Evolutionary conservation across 1,140 invertebrate genomes (phyloP).

Genomic region (Cepaea nemoralis): DNA sequence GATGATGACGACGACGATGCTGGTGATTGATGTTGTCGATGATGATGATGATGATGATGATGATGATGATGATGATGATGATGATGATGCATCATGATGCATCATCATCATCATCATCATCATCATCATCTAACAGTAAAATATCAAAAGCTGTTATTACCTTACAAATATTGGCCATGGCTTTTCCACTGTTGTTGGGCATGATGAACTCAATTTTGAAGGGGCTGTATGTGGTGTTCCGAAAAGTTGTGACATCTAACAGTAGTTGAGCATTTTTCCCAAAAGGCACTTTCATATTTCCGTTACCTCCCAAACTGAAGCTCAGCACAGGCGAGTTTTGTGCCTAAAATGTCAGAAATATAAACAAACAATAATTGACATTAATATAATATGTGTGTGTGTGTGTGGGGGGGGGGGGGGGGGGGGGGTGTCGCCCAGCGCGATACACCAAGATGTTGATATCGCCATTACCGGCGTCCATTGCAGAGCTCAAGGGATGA

Average conservation of each 20-base stretch:
- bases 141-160: slow-evolving; percentile 14
- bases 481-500: too few relatives aligned
- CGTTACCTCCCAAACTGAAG: slow-evolving; percentile 43
- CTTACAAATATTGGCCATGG: slow-evolving; percentile 55
- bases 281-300: slow-evolving; percentile 43
- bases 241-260: slow-evolving; percentile 53
- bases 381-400: too few relatives aligned
- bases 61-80: neutral
- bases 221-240: slow-evolving; percentile 48
- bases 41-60: neutral
- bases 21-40: too few relatives aligned
- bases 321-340: slow-evolving; percentile 47
- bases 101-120: too few relatives aligned
- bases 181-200: slow-evolving; percentile 50
- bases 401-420: too few relatives aligned
- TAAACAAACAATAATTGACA: neutral
- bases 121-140: too few relatives aligned
- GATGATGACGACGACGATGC: too few relatives aligned
- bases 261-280: slow-evolving; percentile 47
- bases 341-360: too few relatives aligned
- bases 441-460: too few relatives aligned
- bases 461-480: too few relatives aligned
- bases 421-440: too few relatives aligned
- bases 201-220: slow-evolving; percentile 63
- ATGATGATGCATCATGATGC: neutral